Evolutionary conservation across 2,113 vertebrate genomes (phyloP), one percentile per base, ranked within the genome.

Genomic region (Chlamydotis undulata): DNA sequence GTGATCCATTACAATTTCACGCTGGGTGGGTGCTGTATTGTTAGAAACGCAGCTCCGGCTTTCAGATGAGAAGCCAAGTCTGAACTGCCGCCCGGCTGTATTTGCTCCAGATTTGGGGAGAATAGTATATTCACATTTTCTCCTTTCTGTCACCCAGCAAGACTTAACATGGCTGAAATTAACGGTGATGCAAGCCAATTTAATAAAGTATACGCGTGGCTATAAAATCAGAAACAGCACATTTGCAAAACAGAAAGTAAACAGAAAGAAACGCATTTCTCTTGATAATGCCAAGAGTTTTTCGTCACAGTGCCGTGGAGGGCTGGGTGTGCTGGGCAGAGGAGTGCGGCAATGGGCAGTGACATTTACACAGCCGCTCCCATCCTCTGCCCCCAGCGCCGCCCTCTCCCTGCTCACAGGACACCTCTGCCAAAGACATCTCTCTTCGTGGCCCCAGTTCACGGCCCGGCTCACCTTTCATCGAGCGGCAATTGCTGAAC

Each of bases 11-110:
- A 92, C 92, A 95, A 92, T 92, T 93, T 88, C 94, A 78, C 74
- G 92, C 85, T 90, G 92, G 94, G 73, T 92, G 86, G 83, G 73
- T 95, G 88, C 93, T 92, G 73, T 19, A 83, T 87, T 97, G 96
- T 95, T 75, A 95, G 73, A 87, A 94, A 81, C 2, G 7, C 86
- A 91, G 83, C 76, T 90, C 76, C 2, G 8, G 49, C 80, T 74
- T 87, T 89, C 90, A 92, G 73, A 90, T 71, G 85, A 95, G 86
- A 84, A 84, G 73, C 83, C 74, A 75, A 93, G 86, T 55, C 83
- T 89, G 69, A 93, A 21, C 47, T 78, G 65, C 73, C 2, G 31
- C 61, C n/a, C 3, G 2, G 80, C 37, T 84, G 5, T 47, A 26
- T 1, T 4, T 68, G 69, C 78, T 87, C 37, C 87, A 82, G 60